Evolutionary conservation across 2,888 invertebrate species (phyloP).

Genomic region (Copidosoma aretas): DNA sequence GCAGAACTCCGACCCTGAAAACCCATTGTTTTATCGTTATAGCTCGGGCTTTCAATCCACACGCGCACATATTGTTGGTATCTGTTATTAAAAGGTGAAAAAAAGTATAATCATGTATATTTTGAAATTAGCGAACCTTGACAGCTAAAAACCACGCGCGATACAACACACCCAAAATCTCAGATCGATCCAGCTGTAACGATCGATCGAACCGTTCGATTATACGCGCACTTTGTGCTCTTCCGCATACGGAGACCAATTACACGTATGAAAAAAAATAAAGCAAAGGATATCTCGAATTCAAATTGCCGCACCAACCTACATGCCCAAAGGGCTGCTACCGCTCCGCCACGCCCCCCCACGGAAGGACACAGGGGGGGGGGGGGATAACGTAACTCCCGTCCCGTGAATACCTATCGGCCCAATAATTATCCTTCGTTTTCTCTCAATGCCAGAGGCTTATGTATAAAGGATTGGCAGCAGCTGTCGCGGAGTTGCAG

Average conservation of each 20-base stretch:
- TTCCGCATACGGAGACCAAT: no score
- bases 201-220: constrained; percentile 30
- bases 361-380: neutral
- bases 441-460: constrained; percentile 16
- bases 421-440: constrained; percentile 40
- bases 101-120: no score
- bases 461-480: no score
- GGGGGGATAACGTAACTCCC: constrained; percentile 13
- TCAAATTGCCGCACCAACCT: constrained; percentile 23
- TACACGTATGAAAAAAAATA: neutral
- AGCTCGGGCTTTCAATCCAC: neutral
- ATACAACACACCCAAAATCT: neutral
- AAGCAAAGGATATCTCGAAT: constrained; percentile 11
- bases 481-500: no score
- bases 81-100: neutral
- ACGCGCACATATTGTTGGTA: neutral
- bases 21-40: constrained; percentile 42
- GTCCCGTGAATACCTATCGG: constrained; percentile 32
- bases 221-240: neutral
- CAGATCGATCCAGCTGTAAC: constrained; percentile 11
- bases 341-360: constrained; percentile 31
- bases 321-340: constrained; percentile 25
- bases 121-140: no score
- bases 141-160: neutral
- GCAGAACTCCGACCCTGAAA: constrained; percentile 50